Evolutionary conservation across 2,113 vertebrate genomes (phyloP).

Genomic region (Crotalus helleri): DNA sequence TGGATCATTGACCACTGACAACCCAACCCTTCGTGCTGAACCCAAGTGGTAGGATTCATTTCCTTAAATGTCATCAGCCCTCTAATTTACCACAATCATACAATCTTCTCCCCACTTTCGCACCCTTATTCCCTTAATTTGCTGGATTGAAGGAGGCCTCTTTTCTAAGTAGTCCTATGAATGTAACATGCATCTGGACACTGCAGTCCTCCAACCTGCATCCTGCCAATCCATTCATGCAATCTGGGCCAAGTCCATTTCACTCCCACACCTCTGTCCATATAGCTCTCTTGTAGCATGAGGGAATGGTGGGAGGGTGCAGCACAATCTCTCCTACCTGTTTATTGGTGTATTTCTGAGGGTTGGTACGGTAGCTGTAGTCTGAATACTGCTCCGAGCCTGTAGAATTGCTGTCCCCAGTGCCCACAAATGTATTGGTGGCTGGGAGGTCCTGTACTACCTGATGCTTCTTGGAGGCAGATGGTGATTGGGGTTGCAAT

Average conservation of each 20-base stretch:
- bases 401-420: slow-evolving; percentile 95
- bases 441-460: slow-evolving; percentile 97
- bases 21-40: not conserved
- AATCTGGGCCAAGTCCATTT: slow-evolving; percentile 47
- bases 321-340: slow-evolving; percentile 96
- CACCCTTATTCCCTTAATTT: not conserved
- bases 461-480: slow-evolving; percentile 98
- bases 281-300: slow-evolving; percentile 70
- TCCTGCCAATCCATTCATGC: slow-evolving; percentile 8
- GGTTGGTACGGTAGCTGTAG: slow-evolving; percentile 99
- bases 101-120: slow-evolving; percentile 2
- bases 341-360: slow-evolving; percentile 98
- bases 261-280: slow-evolving; percentile 92
- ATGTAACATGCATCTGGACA: not conserved
- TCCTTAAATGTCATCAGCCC: not conserved
- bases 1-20: not conserved
- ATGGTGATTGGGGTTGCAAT: slow-evolving; percentile 95
- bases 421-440: slow-evolving; percentile 97
- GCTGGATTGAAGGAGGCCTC: slow-evolving; percentile 37
- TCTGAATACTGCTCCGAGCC: slow-evolving; percentile 99
- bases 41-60: not conserved
- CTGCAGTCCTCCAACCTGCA: not conserved
- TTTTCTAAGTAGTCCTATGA: slow-evolving; percentile 1
- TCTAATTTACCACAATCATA: not conserved
- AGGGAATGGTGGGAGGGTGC: slow-evolving; percentile 72